Evolutionary conservation across 2,888 invertebrate genomes (phyloP), one percentile per base, ranked within the genome.

Genomic region (Gisinianus flammeolus): DNA sequence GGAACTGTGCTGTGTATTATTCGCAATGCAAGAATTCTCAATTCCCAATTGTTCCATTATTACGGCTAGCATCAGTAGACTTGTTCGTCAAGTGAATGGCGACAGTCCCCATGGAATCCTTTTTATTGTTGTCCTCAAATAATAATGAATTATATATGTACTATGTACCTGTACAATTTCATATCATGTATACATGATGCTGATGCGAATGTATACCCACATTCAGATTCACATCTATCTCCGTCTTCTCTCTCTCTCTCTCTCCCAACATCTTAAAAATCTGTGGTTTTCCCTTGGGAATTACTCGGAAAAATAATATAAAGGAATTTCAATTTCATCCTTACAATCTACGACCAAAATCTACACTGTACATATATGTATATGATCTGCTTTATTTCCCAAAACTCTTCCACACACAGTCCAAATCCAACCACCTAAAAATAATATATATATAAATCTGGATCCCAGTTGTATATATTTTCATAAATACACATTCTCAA

Each of bases 241-340:
- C 19, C 44, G 6, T 19, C 12, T 44, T 44, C 6, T 44, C 2
- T 44, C 19, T 19, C 35, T 19, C 44, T 44, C 19, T 44, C 19
- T 19, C 44, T 44, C 44, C 2, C 44, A 16, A 44, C 44, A 6
- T 58, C 16, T 62, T 64, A 64, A 24, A n/a, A 56, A 56, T 35
- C 56, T 67, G 78, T 71, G 78, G 78, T 78, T 78, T 78, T 78
- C 78, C 78, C 78, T 73, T 58, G 78, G 67, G 77, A 77, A 77
- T 73, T n/a, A 31, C 67, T 28, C 5, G 28, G 10, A n/a, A 33
- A 16, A 28, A 16, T 64, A 26, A 24, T 2, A 58, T 58, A 54
- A 31, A 44, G 64, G 33, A 58, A 64, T 70, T 71, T 77, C 71
- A 66, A 77, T 71, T 77, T 64, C 44, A 77, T 35, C 16, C 26